Evolutionary conservation across 2,113 vertebrate species (phyloP), one percentile per base, ranked within the genome.

Genomic region (Callaeas wilsoni): DNA sequence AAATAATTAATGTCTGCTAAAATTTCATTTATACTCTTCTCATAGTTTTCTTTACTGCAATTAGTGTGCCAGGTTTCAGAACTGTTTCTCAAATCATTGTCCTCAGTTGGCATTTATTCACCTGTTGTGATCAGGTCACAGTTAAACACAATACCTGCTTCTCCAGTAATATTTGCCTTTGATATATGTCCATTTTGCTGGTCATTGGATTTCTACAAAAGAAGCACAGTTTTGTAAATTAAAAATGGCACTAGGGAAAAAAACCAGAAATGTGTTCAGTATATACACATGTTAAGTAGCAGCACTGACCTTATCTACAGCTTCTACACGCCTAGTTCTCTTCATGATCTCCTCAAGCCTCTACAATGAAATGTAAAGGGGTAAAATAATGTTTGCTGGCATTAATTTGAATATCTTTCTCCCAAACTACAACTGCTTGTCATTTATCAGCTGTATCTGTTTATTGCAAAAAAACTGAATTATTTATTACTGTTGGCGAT

Each of bases 311-410:
- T 99, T 99, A 87, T 99, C 99, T 84, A 97, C 59, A 56, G 97
- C 64, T 94, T 99, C 99, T 73, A 98, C 98, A 57, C 98, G 98
- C 53, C 99, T 98, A 32, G 99, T 99, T 97, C 99, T 98, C 98
- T 98, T 99, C 99, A 99, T 99, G 91, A 99, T 99, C 97, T 99
- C 99, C 79, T 99, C 99, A 89, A 99, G 98, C 75, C 99, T 98
- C 99, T 99, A 87, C 23, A 84, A 95, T 32, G 52, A 95, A 91
- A 97, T 12, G 60, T 59, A 84, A 90, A 89, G 69, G 37, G 21
- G 16, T 90, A 78, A 83, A 83, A 88, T 67, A 60, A 60, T 7
- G 16, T 84, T 86, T 86, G 33, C 32, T 63, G 39, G 23, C 57
- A 60, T 49, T 76, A 74, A 79, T 64, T 75, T 49, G 33, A 87